Evolutionary conservation across 2,888 invertebrate species (phyloP), one percentile per base, ranked within the genome.

Genomic region (Cheiracanthium punctorium): DNA sequence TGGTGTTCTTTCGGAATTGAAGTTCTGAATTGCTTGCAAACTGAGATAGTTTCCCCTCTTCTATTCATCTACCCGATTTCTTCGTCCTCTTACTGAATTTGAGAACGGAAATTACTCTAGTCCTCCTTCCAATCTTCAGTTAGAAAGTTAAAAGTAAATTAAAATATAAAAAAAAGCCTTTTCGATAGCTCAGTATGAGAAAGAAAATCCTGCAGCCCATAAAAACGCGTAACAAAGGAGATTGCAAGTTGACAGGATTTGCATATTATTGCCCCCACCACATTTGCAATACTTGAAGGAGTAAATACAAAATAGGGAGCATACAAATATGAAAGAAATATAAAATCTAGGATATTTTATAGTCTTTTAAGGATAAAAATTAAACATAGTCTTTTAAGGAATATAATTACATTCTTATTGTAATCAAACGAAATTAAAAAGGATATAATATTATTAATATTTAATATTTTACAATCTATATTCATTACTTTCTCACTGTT

Each of bases 201-300:
- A 43, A 64, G 48, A 41, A 37, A 20, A 24, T n/a, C n/a, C n/a
- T 20, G 65, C 58, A 48, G 30, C n/a, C 30, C 30, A 29, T 28
- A 41, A 74, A 67, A 70, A 74, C 33, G 32, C 48, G 12, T 37
- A 67, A 73, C 28, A 58, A 52, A 64, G 29, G 20, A 24, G 81
- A 75, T 52, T 52, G 69, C 52, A 28, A 52, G 74, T 81, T 81
- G 81, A 82, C 74, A 75, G 29, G 69, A 82, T 82, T 82, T 82
- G 70, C 81, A 82, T 82, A 82, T 82, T 82, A 82, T 82, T 82
- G 75, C 81, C 28, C 70, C 70, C 48, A 24, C 73, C 48, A 74
- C 17, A 67, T 52, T 71, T 58, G 17, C 30, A 71, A 70, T 65
- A 48, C 20, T 17, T 28, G 30, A 10, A 8, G 52, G 20, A 80